Conservation (phyloP, 2,797 vertebrate species). For the Melanogrammus aeglefinus region DNA sequence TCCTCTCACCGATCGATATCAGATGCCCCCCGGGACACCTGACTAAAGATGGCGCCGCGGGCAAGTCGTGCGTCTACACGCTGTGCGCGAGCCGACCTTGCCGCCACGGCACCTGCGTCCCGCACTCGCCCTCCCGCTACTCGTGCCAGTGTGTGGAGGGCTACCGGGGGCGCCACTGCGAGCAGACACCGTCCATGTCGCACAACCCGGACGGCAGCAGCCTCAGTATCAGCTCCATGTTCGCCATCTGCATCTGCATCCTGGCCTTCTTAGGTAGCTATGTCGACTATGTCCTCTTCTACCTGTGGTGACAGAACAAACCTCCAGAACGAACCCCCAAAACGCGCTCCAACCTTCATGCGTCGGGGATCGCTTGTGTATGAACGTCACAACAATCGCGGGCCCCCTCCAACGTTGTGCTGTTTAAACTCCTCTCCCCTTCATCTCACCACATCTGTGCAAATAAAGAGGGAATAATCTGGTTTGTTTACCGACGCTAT, state of each 20-base stretch:
- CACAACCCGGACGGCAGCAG: slow-evolving; percentile 74
- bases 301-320: slow-evolving; percentile 71
- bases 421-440: background rate
- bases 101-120: slow-evolving; percentile 81
- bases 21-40: slow-evolving; percentile 85
- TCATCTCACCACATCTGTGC: slow-evolving; percentile 21
- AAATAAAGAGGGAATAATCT: background rate
- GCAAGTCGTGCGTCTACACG: slow-evolving; percentile 79
- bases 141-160: slow-evolving; percentile 83
- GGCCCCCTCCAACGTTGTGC: slow-evolving; percentile 15
- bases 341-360: background rate
- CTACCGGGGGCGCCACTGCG: slow-evolving; percentile 76
- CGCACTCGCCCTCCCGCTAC: slow-evolving; percentile 80
- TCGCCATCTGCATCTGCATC: slow-evolving; percentile 89
- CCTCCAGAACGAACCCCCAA: background rate
- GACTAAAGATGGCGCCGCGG: slow-evolving; percentile 73
- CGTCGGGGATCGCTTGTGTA: slow-evolving; percentile 2
- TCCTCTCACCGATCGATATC: slow-evolving; percentile 23
- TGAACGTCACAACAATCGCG: background rate
- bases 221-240: slow-evolving; percentile 87
- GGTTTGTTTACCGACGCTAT: slow-evolving; percentile 18
- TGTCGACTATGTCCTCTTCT: slow-evolving; percentile 72
- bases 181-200: slow-evolving; percentile 79
- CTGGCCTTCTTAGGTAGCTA: slow-evolving; percentile 89
- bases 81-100: slow-evolving; percentile 82